phyloP scores from a whole-genome alignment of 2,113 vertebrate species.

The Rissa tridactyla region DNA sequence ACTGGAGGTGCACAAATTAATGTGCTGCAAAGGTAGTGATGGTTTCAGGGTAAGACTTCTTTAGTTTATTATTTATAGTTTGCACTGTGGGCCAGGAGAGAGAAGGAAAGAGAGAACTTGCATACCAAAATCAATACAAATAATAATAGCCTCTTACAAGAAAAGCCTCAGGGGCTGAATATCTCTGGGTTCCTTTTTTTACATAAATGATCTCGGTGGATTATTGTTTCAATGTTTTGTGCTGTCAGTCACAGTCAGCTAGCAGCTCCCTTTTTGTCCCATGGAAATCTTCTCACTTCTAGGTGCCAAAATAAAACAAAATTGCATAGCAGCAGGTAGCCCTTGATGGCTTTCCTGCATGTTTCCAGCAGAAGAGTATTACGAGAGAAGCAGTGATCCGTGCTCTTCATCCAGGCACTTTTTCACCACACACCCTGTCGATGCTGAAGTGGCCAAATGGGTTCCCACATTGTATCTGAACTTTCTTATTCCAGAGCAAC shows the following conservation, averaged over 20 bases:
- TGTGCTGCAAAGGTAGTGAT: constrained; percentile 15
- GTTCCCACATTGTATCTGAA: background rate
- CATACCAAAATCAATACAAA: constrained; percentile 75
- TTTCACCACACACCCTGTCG: background rate
- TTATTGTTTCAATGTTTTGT: constrained; percentile 37
- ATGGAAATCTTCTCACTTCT: constrained; percentile 10
- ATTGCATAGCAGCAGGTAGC: background rate
- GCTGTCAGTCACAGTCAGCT: constrained; percentile 37
- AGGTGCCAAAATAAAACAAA: constrained; percentile 38
- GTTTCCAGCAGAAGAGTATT: background rate
- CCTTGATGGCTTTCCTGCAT: background rate
- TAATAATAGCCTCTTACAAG: constrained; percentile 68
- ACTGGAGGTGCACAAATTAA: constrained; percentile 21
- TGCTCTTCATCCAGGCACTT: background rate
- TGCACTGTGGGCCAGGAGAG: constrained; percentile 41
- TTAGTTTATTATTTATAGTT: constrained; percentile 71
- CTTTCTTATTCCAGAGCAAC: background rate
- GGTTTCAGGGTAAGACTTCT: constrained; percentile 36
- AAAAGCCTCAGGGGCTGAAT: constrained; percentile 48
- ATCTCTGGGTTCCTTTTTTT: constrained; percentile 36
- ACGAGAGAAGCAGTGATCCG: background rate
- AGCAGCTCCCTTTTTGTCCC: constrained; percentile 1
- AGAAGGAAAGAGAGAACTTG: constrained; percentile 38
- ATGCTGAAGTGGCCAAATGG: background rate
- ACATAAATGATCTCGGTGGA: constrained; percentile 26